These are phyloP conservation scores for Xenops minutus DNA, from an alignment of 2,797 vertebrate genomes.

Conservation along the genomic window DNA sequence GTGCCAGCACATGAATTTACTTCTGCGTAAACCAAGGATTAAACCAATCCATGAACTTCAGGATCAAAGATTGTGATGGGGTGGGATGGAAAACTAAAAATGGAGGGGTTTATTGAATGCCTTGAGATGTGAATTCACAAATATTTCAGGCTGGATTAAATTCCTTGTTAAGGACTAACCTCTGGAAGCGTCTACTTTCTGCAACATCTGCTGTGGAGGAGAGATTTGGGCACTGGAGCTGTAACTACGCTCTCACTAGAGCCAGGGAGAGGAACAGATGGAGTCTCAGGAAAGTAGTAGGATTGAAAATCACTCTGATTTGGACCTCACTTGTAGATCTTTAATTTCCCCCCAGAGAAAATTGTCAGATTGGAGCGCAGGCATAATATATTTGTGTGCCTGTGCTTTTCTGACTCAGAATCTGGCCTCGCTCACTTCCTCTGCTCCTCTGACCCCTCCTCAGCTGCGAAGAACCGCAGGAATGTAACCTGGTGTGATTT, in stretches of 20 bases:
- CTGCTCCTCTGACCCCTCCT: slow-evolving; percentile 18
- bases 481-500: neutral
- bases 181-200: neutral
- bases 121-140: neutral
- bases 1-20: neutral
- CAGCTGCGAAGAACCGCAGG: neutral
- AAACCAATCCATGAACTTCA: neutral
- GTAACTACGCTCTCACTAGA: neutral
- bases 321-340: slow-evolving; percentile 46
- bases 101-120: neutral
- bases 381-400: neutral
- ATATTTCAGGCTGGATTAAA: slow-evolving; percentile 11
- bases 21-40: neutral
- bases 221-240: neutral
- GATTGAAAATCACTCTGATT: neutral
- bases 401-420: slow-evolving; percentile 6
- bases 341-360: slow-evolving; percentile 31
- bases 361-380: neutral
- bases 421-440: slow-evolving; percentile 32
- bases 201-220: slow-evolving; percentile 36
- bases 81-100: neutral
- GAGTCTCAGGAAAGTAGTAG: neutral
- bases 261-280: slow-evolving; percentile 31
- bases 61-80: neutral
- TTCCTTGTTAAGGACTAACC: slow-evolving; percentile 31